Conservation (phyloP, 2,113 vertebrate species). For the Macaca mulatta region DNA sequence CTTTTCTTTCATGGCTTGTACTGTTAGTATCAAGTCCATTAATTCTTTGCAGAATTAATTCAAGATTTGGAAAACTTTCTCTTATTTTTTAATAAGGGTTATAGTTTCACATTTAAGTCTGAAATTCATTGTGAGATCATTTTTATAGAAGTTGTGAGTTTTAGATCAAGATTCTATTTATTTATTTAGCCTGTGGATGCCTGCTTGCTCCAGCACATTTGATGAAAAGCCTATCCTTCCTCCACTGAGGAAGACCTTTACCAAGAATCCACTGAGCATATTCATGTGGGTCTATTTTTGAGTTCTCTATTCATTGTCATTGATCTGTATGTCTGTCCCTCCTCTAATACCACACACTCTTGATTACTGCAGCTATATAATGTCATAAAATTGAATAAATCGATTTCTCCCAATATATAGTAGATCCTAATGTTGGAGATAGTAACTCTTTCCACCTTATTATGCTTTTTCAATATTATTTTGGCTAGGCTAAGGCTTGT, state of each 20-base stretch:
- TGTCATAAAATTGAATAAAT: background rate
- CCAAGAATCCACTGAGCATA: background rate
- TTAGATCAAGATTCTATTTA: background rate
- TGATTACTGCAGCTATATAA: background rate
- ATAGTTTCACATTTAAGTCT: background rate
- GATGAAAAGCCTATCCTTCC: background rate
- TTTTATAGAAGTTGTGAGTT: background rate
- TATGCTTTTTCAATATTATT: background rate
- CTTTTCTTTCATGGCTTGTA: background rate
- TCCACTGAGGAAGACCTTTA: background rate
- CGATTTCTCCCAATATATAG: background rate
- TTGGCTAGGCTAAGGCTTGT: background rate
- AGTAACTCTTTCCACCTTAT: background rate
- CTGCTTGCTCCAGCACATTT: background rate
- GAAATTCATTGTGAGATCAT: background rate
- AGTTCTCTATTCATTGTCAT: background rate
- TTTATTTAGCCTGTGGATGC: background rate
- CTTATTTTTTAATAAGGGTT: background rate
- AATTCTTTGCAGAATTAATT: background rate
- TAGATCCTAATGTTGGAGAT: background rate
- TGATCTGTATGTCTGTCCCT: background rate
- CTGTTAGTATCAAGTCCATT: background rate
- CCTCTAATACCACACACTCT: background rate
- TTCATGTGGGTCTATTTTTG: background rate
- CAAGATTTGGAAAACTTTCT: background rate